Conservation (phyloP, 2,797 vertebrate species). For the Neomorphus geoffroyi region DNA sequence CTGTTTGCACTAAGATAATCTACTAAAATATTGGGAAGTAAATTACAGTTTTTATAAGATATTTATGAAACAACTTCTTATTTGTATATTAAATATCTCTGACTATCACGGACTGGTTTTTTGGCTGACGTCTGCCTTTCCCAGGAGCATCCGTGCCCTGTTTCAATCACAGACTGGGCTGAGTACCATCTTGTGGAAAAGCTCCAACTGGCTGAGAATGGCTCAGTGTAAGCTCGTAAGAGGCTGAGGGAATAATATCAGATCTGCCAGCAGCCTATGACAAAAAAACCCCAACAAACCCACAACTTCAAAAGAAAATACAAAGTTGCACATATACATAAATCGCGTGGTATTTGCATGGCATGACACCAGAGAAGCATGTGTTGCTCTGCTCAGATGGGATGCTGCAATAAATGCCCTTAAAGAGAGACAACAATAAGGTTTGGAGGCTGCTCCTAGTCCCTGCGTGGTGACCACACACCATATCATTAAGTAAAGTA, state of each 20-base stretch:
- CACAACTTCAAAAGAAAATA: not conserved
- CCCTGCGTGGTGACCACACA: not conserved
- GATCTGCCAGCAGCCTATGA: constrained; percentile 1
- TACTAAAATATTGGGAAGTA: constrained; percentile 73
- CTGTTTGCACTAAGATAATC: constrained; percentile 77
- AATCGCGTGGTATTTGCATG: not conserved
- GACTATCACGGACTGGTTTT: constrained; percentile 22
- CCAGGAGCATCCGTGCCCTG: constrained; percentile 1
- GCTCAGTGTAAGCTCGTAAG: not conserved
- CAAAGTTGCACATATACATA: not conserved
- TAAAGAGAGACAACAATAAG: not conserved
- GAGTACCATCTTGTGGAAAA: constrained; percentile 46
- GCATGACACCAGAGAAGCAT: not conserved
- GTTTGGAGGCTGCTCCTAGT: not conserved
- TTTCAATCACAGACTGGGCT: constrained; percentile 56
- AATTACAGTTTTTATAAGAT: constrained; percentile 73
- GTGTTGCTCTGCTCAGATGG: fast-evolving
- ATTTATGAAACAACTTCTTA: constrained; percentile 72
- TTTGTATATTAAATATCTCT: constrained; percentile 71
- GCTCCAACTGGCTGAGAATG: constrained; percentile 40
- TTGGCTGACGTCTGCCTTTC: constrained; percentile 9
- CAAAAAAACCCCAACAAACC: not conserved
- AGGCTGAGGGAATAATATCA: not conserved
- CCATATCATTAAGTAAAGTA: not conserved
- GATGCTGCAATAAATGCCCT: not conserved